These are phyloP conservation scores for Hemiscyllium ocellatum DNA, from an alignment of 2,113 vertebrate species.

Conservation along the genomic window DNA sequence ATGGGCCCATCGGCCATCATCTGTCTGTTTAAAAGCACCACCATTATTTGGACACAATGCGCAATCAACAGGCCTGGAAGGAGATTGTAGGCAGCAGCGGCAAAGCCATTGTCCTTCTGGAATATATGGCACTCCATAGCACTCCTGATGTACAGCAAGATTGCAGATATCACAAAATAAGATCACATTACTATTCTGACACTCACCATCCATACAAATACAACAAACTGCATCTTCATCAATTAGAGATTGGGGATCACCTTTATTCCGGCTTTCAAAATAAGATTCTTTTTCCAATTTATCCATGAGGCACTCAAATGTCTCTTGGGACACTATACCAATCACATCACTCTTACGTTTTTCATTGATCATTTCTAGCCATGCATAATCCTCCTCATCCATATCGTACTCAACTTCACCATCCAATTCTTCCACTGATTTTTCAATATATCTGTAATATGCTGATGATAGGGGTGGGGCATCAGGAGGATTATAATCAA, in stretches of 20 bases:
- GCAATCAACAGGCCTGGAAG: constrained; percentile 85
- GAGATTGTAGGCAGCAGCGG: constrained; percentile 92
- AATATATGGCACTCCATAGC: constrained; percentile 92
- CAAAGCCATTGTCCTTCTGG: constrained; percentile 97
- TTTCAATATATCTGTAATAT: constrained; percentile 88
- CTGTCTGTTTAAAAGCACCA: constrained; percentile 96
- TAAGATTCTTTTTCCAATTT: constrained; percentile 89
- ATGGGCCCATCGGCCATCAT: constrained; percentile 86
- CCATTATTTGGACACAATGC: constrained; percentile 91
- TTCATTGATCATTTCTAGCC: constrained; percentile 89
- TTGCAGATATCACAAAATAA: constrained; percentile 97
- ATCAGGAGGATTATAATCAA: constrained; percentile 68
- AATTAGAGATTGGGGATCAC: constrained; percentile 70
- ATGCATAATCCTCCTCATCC: constrained; percentile 89
- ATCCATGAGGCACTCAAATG: constrained; percentile 85
- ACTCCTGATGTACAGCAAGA: constrained; percentile 94
- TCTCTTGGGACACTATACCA: constrained; percentile 69
- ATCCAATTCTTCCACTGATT: constrained; percentile 74
- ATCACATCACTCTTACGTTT: constrained; percentile 72
- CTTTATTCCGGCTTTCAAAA: constrained; percentile 74
- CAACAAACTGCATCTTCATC: constrained; percentile 97
- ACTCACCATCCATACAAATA: constrained; percentile 95
- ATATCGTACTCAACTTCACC: constrained; percentile 88
- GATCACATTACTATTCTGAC: constrained; percentile 96
- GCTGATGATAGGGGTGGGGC: constrained; percentile 68